Conservation (phyloP, 92 coral and sea anemone species). For the Porites evermanni region DNA sequence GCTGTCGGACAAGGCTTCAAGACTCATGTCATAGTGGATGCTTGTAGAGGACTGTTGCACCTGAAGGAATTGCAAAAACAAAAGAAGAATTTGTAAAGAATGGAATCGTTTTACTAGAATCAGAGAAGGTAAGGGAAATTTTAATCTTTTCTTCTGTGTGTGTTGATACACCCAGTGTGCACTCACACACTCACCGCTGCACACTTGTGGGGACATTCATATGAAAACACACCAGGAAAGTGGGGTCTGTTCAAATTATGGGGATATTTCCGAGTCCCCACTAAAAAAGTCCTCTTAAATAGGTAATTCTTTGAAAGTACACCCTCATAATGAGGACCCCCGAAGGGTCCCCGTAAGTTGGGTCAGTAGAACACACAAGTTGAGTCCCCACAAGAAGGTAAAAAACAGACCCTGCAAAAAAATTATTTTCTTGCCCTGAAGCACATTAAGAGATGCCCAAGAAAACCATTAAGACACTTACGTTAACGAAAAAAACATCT, state of each 20-base stretch:
- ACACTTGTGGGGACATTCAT: not conserved
- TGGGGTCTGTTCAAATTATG: not conserved
- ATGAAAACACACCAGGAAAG: not conserved
- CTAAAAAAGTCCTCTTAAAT: not conserved
- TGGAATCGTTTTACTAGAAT: slow-evolving; percentile 60
- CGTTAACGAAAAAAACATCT: too few species aligned
- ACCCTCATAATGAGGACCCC: not conserved
- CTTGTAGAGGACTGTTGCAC: slow-evolving; percentile 63
- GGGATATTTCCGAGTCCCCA: not conserved
- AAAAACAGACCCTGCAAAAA: not conserved
- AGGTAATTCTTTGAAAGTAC: not conserved
- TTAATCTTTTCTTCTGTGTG: not conserved
- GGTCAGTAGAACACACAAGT: not conserved
- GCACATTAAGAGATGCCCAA: too few species aligned
- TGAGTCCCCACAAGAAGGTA: slow-evolving; percentile 18
- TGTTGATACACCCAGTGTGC: too few species aligned
- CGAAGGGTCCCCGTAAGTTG: not conserved
- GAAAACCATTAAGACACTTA: too few species aligned
- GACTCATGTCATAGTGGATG: slow-evolving; percentile 87
- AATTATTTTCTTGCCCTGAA: too few species aligned
- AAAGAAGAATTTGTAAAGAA: slow-evolving; percentile 53
- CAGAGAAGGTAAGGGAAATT: slow-evolving; percentile 52
- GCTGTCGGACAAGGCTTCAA: slow-evolving; percentile 81
- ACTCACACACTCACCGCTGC: not conserved
- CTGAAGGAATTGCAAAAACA: slow-evolving; percentile 60